Percentiles rank a stretch among this genome's conserved stretches.
phyloP scores from a whole-genome alignment of 1,140 invertebrate species.

The Drosophila nasuta region DNA sequence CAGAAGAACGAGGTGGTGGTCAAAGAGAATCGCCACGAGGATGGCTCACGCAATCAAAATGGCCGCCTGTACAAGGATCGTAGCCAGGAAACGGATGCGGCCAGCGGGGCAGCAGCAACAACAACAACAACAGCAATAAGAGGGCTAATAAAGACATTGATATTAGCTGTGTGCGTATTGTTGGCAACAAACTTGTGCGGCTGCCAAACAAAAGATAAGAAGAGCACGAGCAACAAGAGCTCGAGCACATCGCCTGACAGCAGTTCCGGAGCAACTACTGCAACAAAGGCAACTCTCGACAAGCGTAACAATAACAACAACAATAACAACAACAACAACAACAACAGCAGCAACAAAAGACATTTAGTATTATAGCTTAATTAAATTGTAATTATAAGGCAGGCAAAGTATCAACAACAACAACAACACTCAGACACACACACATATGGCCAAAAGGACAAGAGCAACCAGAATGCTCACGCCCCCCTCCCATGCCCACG shows the following conservation, averaged over 20 bases:
- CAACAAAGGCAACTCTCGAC: background rate
- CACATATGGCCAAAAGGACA: conserved; percentile 27
- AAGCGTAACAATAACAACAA: conserved; percentile 9
- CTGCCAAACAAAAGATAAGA: conserved; percentile 8
- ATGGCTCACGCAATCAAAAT: conserved; percentile 81
- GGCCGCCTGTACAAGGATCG: conserved; percentile 83
- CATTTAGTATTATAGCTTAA: conserved; percentile 75
- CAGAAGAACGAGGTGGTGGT: conserved; percentile 77
- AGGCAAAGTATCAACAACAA: conserved; percentile 46
- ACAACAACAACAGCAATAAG: conserved; percentile 6
- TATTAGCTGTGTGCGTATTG: conserved; percentile 68
- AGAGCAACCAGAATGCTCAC: conserved; percentile 15
- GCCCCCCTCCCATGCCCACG: background rate
- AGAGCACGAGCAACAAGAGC: no score
- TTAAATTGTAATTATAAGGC: conserved; percentile 74
- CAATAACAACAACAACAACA: conserved; percentile 28
- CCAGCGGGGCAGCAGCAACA: conserved; percentile 23
- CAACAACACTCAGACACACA: conserved; percentile 22
- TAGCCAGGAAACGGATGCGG: conserved; percentile 55
- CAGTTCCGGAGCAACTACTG: background rate
- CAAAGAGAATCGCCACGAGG: conserved; percentile 80
- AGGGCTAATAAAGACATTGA: conserved; percentile 63
- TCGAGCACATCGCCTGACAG: background rate
- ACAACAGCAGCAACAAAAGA: conserved; percentile 23
- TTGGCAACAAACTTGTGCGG: conserved; percentile 44